phyloP scores from a whole-genome alignment of 2,888 invertebrate genomes.

The Drosophila multiciliata region DNA sequence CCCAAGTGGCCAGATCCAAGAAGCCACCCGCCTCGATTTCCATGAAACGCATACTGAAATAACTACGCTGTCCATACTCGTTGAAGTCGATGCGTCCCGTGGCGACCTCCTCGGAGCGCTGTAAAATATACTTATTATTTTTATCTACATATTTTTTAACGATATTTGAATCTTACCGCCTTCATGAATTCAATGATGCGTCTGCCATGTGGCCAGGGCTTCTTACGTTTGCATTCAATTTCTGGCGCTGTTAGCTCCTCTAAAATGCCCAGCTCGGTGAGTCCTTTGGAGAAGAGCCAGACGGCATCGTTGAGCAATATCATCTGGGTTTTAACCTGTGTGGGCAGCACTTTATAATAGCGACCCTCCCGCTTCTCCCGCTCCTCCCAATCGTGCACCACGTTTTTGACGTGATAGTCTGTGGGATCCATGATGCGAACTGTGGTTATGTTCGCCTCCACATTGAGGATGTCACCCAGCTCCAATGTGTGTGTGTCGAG shows the following conservation, averaged over 20 bases:
- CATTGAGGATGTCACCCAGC: constrained; percentile 85
- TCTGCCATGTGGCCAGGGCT: constrained; percentile 87
- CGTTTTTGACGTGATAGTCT: constrained; percentile 83
- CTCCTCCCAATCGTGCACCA: constrained; percentile 84
- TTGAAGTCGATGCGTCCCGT: constrained; percentile 84
- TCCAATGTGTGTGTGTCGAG: constrained; percentile 85
- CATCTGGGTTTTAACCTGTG: constrained; percentile 86
- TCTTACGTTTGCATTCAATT: constrained; percentile 84
- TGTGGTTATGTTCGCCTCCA: constrained; percentile 83
- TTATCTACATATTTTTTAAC: constrained; percentile 1
- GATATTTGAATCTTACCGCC: constrained; percentile 85
- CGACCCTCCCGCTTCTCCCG: constrained; percentile 80
- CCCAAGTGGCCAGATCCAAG: constrained; percentile 86
- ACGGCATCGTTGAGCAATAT: constrained; percentile 90
- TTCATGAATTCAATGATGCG: constrained; percentile 89
- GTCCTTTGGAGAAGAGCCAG: constrained; percentile 88
- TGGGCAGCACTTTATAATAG: constrained; percentile 73
- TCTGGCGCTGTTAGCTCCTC: constrained; percentile 78
- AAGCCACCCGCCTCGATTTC: constrained; percentile 87
- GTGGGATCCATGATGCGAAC: constrained; percentile 84
- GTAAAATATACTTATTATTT: background rate
- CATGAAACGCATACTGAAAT: constrained; percentile 89
- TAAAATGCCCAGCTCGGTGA: constrained; percentile 82
- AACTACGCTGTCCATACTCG: constrained; percentile 88
- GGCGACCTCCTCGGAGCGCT: constrained; percentile 82